Evolutionary conservation across 2,888 invertebrate species (phyloP), one percentile per base, ranked within the genome.

Genomic region (Bibio marci): DNA sequence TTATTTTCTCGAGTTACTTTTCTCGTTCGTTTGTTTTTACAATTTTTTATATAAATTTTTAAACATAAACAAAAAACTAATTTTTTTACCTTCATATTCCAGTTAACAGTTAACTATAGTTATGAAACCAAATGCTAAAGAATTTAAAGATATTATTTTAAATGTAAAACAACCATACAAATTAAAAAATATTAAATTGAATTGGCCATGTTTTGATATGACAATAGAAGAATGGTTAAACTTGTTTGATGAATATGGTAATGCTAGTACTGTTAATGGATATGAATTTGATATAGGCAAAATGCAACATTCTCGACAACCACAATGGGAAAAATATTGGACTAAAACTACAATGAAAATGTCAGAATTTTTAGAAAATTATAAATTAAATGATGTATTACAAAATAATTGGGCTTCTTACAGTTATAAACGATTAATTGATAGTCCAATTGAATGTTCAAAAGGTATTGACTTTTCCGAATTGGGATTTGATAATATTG

Each of bases 311-410:
- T 33, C 47, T 47, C 66, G 64, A 18, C 62, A 68, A 45, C 83
- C 85, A 1, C 80, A 80, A 52, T 90, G 86, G 86, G 90, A 91
- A 57, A 66, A 76, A 41, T 67, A 69, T 35, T 79, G 85, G 49
- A 54, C 56, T n/a, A 62, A 59, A 28, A 59, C 68, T 38, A 54
- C 62, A 26, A 67, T 77, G 54, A 73, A 71, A 2, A 70, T 86
- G 48, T 55, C 61, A 40, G 66, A 77, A 38, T 83, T 90, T 58
- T 46, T 74, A 2, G 52, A 53, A 4, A 46, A 64, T 8, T 51
- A 55, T 19, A 50, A 52, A 22, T 49, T 40, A 35, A 46, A 56
- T 12, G 50, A 57, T 39, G 65, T 70, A 18, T 58, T 65, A 43
- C 32, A 31, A 6, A 25, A 15, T 18, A 17, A 17, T 13, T 59